Percentiles rank a stretch among this genome's conserved stretches.
Evolutionary conservation across 2,113 vertebrate species (phyloP).

Genomic region (Solea senegalensis): DNA sequence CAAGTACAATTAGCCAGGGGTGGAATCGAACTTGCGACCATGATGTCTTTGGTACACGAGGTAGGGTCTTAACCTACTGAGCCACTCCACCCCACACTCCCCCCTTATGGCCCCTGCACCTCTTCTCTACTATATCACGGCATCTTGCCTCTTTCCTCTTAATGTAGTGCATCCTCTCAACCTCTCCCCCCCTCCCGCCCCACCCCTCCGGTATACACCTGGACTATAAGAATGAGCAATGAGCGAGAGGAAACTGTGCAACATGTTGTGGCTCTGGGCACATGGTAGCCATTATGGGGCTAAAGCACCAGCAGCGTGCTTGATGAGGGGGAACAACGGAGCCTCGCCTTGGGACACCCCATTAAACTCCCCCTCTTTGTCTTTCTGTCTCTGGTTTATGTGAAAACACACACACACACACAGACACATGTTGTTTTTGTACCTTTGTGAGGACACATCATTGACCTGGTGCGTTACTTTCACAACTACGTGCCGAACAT

Average conservation of each 20-base stretch:
- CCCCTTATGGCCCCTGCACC: constrained; percentile 7
- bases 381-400: constrained; percentile 67
- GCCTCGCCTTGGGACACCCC: constrained; percentile 74
- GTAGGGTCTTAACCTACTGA: too few species aligned
- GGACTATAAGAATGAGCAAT: constrained; percentile 74
- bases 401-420: constrained; percentile 31
- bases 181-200: constrained; percentile 40
- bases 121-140: constrained; percentile 11
- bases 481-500: too few species aligned
- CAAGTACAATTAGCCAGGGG: too few species aligned
- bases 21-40: too few species aligned
- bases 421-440: not conserved
- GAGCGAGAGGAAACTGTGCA: constrained; percentile 65
- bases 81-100: too few species aligned
- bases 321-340: constrained; percentile 78
- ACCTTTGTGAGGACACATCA: too few species aligned
- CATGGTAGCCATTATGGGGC: constrained; percentile 73
- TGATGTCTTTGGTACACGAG: too few species aligned
- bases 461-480: too few species aligned
- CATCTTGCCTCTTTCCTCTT: constrained; percentile 40
- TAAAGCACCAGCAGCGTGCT: constrained; percentile 75
- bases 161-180: constrained; percentile 58
- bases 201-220: constrained; percentile 47
- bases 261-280: constrained; percentile 62
- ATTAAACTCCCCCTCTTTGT: constrained; percentile 76